Conservation (phyloP, 2,113 vertebrate species). For the Channa argus region DNA sequence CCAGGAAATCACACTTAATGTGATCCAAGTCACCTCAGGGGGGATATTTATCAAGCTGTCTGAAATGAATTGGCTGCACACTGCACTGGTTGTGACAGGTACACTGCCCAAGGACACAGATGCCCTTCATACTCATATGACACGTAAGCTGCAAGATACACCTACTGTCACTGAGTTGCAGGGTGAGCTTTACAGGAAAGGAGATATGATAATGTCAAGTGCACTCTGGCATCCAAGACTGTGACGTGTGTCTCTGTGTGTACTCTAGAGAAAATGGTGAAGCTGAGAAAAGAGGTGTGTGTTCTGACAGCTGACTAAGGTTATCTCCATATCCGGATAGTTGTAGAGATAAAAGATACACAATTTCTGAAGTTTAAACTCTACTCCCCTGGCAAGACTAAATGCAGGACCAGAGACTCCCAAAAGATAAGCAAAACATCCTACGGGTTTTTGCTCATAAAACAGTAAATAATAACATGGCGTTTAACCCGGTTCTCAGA, state of each 20-base stretch:
- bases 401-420: background rate
- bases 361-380: background rate
- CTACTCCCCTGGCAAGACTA: background rate
- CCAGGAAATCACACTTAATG: background rate
- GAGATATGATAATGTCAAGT: background rate
- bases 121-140: background rate
- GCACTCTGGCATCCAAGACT: too few relatives aligned
- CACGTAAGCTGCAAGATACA: background rate
- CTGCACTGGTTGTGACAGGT: background rate
- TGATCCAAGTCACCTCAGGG: background rate
- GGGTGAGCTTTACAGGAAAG: background rate
- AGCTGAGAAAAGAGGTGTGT: background rate
- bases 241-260: background rate
- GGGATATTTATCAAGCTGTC: too few relatives aligned
- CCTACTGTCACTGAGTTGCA: background rate
- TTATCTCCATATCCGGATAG: background rate
- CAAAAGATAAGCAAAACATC: background rate
- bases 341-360: background rate
- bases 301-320: background rate
- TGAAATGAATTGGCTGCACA: too few relatives aligned
- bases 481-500: too few relatives aligned
- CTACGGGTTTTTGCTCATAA: too few relatives aligned
- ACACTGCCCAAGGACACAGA: background rate
- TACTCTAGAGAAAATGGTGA: background rate
- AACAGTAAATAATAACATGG: too few relatives aligned